These are phyloP conservation scores for Bujurquina vittata DNA, from an alignment of 2,113 vertebrate genomes.

Conservation along the genomic window DNA sequence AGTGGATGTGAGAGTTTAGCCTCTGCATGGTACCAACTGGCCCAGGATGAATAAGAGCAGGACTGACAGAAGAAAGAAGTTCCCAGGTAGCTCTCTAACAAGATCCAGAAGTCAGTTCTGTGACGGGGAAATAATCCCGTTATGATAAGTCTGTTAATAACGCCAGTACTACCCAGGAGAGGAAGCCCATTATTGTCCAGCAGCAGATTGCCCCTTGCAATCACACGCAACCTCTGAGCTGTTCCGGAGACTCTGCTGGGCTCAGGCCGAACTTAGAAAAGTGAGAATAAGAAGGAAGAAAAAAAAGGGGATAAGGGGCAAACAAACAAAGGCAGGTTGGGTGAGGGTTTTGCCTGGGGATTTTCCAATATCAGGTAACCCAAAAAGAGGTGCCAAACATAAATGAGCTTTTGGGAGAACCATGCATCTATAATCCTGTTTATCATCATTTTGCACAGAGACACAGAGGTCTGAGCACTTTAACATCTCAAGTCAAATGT, in stretches of 20 bases:
- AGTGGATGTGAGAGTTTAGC: conserved; percentile 28
- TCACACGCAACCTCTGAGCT: conserved; percentile 52
- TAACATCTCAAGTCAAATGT: conserved; percentile 35
- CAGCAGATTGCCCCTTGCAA: conserved; percentile 36
- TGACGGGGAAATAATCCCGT: conserved; percentile 72
- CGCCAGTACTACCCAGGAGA: conserved; percentile 38
- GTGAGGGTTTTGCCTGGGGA: conserved; percentile 32
- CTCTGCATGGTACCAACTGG: conserved; percentile 24
- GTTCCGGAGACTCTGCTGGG: conserved; percentile 54
- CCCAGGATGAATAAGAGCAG: conserved; percentile 34
- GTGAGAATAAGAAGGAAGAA: conserved; percentile 14
- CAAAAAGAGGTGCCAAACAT: conserved; percentile 53
- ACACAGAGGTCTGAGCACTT: conserved; percentile 25
- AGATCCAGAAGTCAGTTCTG: conserved; percentile 59
- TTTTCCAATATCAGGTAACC: conserved; percentile 64
- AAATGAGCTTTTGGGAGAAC: conserved; percentile 37
- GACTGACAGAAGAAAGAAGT: conserved; percentile 54
- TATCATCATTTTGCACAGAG: conserved; percentile 43
- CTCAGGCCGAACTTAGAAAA: conserved; percentile 28
- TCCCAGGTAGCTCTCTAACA: conserved; percentile 68
- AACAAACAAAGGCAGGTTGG: conserved; percentile 50
- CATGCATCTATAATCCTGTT: conserved; percentile 59
- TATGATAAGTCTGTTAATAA: conserved; percentile 77
- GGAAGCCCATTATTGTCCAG: conserved; percentile 65
- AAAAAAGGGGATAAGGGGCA: conserved; percentile 23